Percentiles rank a stretch among this genome's conserved stretches.
These are phyloP conservation scores for Auanema freiburgensis DNA, from an alignment of 2,888 invertebrate species.

Conservation along the genomic window DNA sequence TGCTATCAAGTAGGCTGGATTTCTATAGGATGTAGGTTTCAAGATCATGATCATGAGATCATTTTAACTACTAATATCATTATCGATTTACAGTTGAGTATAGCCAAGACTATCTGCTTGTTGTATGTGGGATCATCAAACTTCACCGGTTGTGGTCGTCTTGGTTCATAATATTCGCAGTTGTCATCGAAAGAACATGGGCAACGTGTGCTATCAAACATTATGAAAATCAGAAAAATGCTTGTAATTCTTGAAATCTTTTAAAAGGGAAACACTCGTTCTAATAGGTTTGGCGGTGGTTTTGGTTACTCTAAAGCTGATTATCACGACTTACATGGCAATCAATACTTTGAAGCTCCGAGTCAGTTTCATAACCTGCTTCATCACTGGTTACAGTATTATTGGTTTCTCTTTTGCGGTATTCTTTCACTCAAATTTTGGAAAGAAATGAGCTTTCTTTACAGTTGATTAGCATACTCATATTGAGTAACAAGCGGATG, in stretches of 20 bases:
- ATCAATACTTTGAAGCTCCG: no score
- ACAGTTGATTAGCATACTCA: slow-evolving; percentile 11
- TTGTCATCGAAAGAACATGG: slow-evolving; percentile 14
- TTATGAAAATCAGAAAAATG: slow-evolving; percentile 10
- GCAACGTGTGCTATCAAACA: slow-evolving; percentile 11
- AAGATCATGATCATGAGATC: background rate
- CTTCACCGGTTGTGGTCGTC: slow-evolving; percentile 20
- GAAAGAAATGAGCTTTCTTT: background rate
- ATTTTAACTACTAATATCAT: background rate
- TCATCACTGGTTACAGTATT: no score
- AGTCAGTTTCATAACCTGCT: no score
- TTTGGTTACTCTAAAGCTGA: slow-evolving; percentile 6
- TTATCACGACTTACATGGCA: slow-evolving; percentile 7
- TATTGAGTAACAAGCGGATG: slow-evolving; percentile 2
- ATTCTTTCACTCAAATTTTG: no score
- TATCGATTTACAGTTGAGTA: slow-evolving; percentile 10
- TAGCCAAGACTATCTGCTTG: slow-evolving; percentile 13
- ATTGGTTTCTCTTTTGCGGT: no score
- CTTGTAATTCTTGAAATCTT: background rate
- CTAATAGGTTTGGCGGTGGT: slow-evolving; percentile 4
- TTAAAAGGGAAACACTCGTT: no score
- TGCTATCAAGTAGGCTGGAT: slow-evolving; percentile 21
- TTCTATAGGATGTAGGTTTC: slow-evolving; percentile 15
- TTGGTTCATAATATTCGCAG: slow-evolving; percentile 15
- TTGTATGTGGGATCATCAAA: slow-evolving; percentile 13